These are phyloP conservation scores for Emesis russula DNA, from an alignment of 2,888 invertebrate genomes.

Conservation along the genomic window DNA sequence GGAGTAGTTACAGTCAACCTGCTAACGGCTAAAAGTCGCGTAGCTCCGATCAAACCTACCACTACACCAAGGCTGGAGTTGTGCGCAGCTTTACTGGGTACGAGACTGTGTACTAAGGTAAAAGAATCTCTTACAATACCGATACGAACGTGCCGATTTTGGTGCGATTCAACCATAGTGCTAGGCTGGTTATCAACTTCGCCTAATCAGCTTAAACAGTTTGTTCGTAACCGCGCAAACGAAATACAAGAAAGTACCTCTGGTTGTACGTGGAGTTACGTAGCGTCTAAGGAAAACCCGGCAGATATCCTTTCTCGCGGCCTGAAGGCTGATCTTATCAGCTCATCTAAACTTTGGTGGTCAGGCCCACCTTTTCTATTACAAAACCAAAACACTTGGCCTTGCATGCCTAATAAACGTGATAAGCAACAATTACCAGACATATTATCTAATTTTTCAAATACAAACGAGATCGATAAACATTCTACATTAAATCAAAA, in stretches of 20 bases:
- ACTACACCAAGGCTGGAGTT: slow-evolving; percentile 65
- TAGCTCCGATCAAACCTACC: slow-evolving; percentile 55
- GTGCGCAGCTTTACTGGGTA: slow-evolving; percentile 57
- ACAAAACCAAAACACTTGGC: no score
- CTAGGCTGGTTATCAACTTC: slow-evolving; percentile 27
- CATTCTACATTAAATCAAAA: no score
- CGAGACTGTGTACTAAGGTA: slow-evolving; percentile 50
- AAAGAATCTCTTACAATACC: slow-evolving; percentile 2
- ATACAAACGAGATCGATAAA: no score
- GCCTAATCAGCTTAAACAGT: not conserved
- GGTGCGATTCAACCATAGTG: slow-evolving; percentile 26
- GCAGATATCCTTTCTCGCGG: no score
- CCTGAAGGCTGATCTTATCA: no score
- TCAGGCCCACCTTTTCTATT: no score
- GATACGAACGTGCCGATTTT: slow-evolving; percentile 16
- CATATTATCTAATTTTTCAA: no score
- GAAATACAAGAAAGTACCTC: not conserved
- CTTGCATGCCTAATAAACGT: slow-evolving; percentile 6
- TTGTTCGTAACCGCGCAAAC: slow-evolving; percentile 2
- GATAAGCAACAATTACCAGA: no score
- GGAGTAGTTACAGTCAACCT: not conserved
- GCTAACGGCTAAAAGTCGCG: not conserved
- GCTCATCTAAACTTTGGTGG: no score
- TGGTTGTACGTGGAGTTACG: not conserved
- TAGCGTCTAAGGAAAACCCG: not conserved